Percentiles rank a stretch among this genome's conserved stretches.
Conservation (phyloP, 2,888 invertebrate species). For the Trissolcus japonicus region DNA sequence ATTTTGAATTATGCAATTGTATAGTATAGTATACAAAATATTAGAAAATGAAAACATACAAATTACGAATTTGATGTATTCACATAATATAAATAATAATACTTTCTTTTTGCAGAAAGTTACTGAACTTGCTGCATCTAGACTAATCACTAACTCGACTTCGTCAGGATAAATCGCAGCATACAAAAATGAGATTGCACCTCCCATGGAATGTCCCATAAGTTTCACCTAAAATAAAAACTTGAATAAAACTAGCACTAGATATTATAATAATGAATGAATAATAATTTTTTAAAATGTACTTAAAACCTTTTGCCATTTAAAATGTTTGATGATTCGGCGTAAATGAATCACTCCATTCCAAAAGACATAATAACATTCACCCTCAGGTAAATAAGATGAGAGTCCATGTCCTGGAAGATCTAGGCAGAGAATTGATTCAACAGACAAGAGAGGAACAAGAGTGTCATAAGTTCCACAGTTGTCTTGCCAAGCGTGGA, state of each 20-base stretch:
- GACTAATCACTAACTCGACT: constrained; percentile 83
- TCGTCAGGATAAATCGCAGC: constrained; percentile 86
- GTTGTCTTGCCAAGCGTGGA: constrained; percentile 95
- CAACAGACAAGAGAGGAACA: constrained; percentile 81
- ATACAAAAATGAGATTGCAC: constrained; percentile 87
- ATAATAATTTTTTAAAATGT: too few relatives aligned
- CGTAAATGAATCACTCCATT: constrained; percentile 85
- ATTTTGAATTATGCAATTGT: too few relatives aligned
- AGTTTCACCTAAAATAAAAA: constrained; percentile 76
- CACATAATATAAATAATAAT: too few relatives aligned
- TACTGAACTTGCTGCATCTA: constrained; percentile 88
- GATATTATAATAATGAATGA: too few relatives aligned
- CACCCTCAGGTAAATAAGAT: constrained; percentile 83
- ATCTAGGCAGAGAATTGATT: constrained; percentile 85
- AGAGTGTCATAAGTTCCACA: constrained; percentile 86
- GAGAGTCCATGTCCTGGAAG: constrained; percentile 89
- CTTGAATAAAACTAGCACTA: neutral
- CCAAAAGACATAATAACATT: constrained; percentile 88
- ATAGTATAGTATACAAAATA: too few relatives aligned
- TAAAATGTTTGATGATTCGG: constrained; percentile 85
- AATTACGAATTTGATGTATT: too few relatives aligned
- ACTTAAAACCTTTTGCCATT: constrained; percentile 82
- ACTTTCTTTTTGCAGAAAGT: too few relatives aligned
- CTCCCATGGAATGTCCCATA: constrained; percentile 88
- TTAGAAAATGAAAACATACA: too few relatives aligned